A percentile compares a stretch with the other conserved stretches of the same genome.
Conservation (phyloP, 2,113 vertebrate genomes). For the Ceuthmochares aereus region DNA sequence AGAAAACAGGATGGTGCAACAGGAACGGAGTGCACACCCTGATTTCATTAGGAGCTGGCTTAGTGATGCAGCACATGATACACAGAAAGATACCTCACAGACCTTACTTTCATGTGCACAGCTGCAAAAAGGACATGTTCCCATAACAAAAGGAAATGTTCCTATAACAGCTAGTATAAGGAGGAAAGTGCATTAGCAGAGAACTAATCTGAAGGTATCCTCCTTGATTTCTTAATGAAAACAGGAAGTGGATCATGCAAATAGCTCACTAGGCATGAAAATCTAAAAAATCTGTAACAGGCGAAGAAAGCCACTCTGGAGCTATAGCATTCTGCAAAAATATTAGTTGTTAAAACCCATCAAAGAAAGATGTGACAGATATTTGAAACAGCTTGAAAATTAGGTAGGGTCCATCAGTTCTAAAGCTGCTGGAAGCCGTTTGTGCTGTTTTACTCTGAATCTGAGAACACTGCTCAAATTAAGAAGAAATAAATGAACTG, state of each 20-base stretch:
- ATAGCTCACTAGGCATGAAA: neutral
- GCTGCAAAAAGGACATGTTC: neutral
- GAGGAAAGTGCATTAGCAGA: neutral
- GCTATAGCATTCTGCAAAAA: neutral
- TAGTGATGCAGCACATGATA: neutral
- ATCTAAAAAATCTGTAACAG: neutral
- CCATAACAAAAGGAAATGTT: neutral
- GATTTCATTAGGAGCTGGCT: neutral
- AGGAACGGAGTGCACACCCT: neutral
- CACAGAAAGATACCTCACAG: accelerated
- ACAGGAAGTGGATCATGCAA: neutral
- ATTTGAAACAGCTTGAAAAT: neutral
- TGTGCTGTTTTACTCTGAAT: neutral
- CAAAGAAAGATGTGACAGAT: neutral
- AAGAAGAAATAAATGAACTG: neutral
- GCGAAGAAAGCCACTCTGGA: neutral
- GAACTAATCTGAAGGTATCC: neutral
- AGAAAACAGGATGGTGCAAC: accelerated
- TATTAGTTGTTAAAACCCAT: neutral
- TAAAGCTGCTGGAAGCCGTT: neutral
- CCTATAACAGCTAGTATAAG: neutral
- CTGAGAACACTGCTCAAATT: neutral
- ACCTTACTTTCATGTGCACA: neutral
- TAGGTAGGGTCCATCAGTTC: neutral
- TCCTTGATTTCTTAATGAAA: neutral